phyloP scores from a whole-genome alignment of 2,113 vertebrate species.

The Microtus oregoni region DNA sequence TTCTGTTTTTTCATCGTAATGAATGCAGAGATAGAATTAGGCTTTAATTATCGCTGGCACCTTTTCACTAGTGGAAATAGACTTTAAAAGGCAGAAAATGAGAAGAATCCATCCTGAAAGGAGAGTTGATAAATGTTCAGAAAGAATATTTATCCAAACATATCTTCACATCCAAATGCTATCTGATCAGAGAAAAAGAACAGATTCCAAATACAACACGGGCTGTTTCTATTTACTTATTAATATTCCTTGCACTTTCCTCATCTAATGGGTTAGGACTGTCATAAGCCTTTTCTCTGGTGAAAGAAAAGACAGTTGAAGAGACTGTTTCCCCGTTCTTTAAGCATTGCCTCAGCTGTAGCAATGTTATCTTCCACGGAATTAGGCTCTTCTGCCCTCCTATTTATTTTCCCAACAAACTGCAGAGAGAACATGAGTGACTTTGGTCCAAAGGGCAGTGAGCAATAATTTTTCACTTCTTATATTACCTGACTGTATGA shows the following conservation, averaged over 20 bases:
- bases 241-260: constrained; percentile 50
- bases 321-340: background rate
- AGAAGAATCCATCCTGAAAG: constrained; percentile 70
- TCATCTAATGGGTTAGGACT: constrained; percentile 26
- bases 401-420: constrained; percentile 17
- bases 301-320: constrained; percentile 48
- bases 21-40: constrained; percentile 80
- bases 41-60: constrained; percentile 85
- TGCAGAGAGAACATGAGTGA: background rate
- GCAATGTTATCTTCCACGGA: constrained; percentile 19
- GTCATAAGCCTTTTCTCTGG: background rate
- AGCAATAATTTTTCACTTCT: constrained; percentile 18
- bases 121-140: constrained; percentile 61
- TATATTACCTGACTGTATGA: background rate
- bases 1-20: constrained; percentile 74
- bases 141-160: constrained; percentile 73
- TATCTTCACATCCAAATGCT: constrained; percentile 66
- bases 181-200: constrained; percentile 42
- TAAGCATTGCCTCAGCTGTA: background rate
- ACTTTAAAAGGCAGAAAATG: constrained; percentile 78
- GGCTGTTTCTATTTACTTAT: constrained; percentile 61
- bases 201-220: background rate
- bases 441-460: constrained; percentile 48
- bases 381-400: background rate
- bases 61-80: constrained; percentile 82